phyloP scores from a whole-genome alignment of 2,113 vertebrate species.

The Heloderma charlesbogerti region DNA sequence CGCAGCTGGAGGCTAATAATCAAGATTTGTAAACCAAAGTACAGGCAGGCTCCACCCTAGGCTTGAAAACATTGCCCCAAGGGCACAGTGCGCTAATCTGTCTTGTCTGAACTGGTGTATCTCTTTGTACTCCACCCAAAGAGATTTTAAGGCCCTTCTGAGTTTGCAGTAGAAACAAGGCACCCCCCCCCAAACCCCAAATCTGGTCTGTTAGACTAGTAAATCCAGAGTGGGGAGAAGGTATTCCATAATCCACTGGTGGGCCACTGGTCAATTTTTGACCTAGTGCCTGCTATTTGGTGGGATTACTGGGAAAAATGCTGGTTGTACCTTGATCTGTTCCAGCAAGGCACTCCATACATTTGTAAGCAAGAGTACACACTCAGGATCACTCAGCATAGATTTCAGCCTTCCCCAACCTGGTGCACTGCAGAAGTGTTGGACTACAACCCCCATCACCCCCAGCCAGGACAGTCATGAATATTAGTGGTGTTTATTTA shows the following conservation, averaged over 20 bases:
- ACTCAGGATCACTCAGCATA: not conserved
- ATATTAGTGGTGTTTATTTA: not conserved
- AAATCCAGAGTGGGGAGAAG: not conserved
- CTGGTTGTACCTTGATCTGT: not conserved
- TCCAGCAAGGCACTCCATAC: not conserved
- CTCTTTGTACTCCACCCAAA: not conserved
- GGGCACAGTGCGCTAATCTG: not conserved
- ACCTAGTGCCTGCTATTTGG: not conserved
- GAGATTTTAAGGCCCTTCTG: not conserved
- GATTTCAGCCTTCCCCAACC: not conserved
- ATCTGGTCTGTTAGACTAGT: not conserved
- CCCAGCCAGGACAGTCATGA: too few relatives aligned
- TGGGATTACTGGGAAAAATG: not conserved
- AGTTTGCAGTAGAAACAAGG: not conserved
- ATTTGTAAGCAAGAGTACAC: not conserved
- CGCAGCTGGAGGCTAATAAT: not conserved
- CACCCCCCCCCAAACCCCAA: not conserved
- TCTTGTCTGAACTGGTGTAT: not conserved
- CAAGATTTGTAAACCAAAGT: not conserved
- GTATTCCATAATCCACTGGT: not conserved
- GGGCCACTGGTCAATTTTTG: not conserved
- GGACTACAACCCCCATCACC: too few relatives aligned
- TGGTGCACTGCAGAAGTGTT: too few relatives aligned
- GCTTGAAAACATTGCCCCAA: constrained; percentile 11
- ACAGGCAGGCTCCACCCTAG: not conserved